phyloP scores from a whole-genome alignment of 2,797 vertebrate genomes.

The Lagocephalus sceleratus region DNA sequence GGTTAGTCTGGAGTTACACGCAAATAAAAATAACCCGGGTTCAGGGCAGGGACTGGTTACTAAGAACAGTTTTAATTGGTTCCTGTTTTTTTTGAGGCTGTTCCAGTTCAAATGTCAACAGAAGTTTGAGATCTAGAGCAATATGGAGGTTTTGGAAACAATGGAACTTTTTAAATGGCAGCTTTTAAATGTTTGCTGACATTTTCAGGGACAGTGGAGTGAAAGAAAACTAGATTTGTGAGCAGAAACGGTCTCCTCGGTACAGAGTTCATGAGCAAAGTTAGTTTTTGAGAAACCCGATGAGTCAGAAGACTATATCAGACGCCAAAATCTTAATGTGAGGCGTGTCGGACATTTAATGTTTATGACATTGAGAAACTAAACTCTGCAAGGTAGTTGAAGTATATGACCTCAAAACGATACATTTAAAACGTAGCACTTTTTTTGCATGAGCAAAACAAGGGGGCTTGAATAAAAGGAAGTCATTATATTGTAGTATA shows the following conservation, averaged over 20 bases:
- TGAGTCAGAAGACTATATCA: too few species aligned
- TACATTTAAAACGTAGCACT: too few species aligned
- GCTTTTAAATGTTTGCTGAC: neutral
- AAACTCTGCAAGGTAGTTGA: too few species aligned
- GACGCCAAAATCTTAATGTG: too few species aligned
- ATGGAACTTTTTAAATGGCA: slow-evolving; percentile 3
- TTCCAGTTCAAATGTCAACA: neutral
- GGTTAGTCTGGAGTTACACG: slow-evolving; percentile 43
- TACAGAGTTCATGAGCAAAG: neutral
- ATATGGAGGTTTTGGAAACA: neutral
- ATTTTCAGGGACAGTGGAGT: slow-evolving; percentile 13
- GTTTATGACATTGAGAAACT: too few species aligned
- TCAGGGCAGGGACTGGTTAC: slow-evolving; percentile 29
- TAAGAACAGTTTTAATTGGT: slow-evolving; percentile 27
- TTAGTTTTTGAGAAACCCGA: neutral
- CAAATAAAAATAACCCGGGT: slow-evolving; percentile 43
- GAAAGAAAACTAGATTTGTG: slow-evolving; percentile 28
- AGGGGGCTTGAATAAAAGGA: too few species aligned
- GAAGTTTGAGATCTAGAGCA: neutral
- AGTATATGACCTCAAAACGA: too few species aligned
- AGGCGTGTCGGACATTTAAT: too few species aligned
- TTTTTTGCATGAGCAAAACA: too few species aligned
- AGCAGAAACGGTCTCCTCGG: slow-evolving; percentile 8
- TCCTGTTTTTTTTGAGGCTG: slow-evolving; percentile 3
- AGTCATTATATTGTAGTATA: too few species aligned